phyloP scores from a whole-genome alignment of 2,113 vertebrate genomes.

The Tachysurus vachellii region DNA sequence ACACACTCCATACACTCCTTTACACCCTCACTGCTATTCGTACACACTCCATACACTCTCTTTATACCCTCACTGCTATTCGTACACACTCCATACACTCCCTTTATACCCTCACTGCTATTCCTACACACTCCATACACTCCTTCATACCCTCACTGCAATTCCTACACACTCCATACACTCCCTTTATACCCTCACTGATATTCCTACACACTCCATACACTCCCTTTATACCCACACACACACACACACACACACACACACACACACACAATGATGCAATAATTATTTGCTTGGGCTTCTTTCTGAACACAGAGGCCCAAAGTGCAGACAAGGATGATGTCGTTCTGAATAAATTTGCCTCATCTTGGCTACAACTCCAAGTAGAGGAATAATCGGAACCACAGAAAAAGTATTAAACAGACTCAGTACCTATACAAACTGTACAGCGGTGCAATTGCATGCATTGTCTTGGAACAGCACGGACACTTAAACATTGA shows the following conservation, averaged over 20 bases:
- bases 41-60: too few relatives aligned
- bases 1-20: too few relatives aligned
- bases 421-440: constrained; percentile 20
- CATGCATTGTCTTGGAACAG: constrained; percentile 36
- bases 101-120: too few relatives aligned
- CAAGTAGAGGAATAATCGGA: constrained; percentile 45
- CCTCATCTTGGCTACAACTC: constrained; percentile 26
- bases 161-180: not conserved
- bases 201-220: not conserved
- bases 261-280: constrained; percentile 32
- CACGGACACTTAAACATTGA: constrained; percentile 36
- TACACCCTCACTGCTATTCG: too few relatives aligned
- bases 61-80: too few relatives aligned
- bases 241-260: constrained; percentile 5
- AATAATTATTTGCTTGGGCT: constrained; percentile 19
- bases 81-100: too few relatives aligned
- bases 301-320: constrained; percentile 1
- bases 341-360: constrained; percentile 20
- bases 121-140: too few relatives aligned
- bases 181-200: not conserved
- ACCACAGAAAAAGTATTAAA: constrained; percentile 31
- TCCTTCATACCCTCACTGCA: not conserved
- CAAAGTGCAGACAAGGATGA: constrained; percentile 6
- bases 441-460: constrained; percentile 18
- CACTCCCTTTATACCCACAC: not conserved